Evolutionary conservation across 2,113 vertebrate species (phyloP), one percentile per base, ranked within the genome.

Genomic region (Chlorodrepanis virens): DNA sequence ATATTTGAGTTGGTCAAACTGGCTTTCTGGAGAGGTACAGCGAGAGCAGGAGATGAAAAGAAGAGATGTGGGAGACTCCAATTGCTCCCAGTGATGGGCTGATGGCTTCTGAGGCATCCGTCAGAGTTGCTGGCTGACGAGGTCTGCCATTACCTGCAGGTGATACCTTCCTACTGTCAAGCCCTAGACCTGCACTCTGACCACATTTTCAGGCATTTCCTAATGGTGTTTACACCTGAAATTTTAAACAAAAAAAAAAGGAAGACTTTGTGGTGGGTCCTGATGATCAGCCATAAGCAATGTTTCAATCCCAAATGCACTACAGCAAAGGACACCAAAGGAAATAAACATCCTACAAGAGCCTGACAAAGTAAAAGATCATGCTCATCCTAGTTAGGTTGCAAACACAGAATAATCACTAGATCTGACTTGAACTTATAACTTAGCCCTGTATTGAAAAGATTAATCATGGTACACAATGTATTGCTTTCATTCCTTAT

Each of bases 381-480:
- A 33, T 9, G 29, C 11, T 87, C 39, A 81, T 44, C 23, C 78
- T 57, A 59, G 15, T 70, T 78, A 88, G 24, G 49, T 81, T 68
- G 14, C 28, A 94, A 91, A 61, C 14, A 77, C 42, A 70, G 94
- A 92, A 76, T 69, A 78, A 76, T 87, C 45, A 61, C n/a, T 59
- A 76, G 33, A 12, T 57, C 52, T 94, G 54, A 21, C 59, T 79
- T 20, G 39, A 84, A 44, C 12, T 12, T 90, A n/a, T 44, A 80
- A 72, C 56, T 94, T 63, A 84, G 14, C 50, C 68, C 87, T 35
- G 16, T 70, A 85, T 49, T 89, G 56, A 90, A 97, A 90, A 94
- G 69, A 82, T 75, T 44, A 87, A 82, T 93, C 77, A 85, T 68
- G 39, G 33, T 33, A n/a, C 18, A 35, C 7, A 91, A 68, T 31